These are phyloP conservation scores for Nomada lathburiana DNA, from an alignment of 2,888 invertebrate species.

Conservation along the genomic window DNA sequence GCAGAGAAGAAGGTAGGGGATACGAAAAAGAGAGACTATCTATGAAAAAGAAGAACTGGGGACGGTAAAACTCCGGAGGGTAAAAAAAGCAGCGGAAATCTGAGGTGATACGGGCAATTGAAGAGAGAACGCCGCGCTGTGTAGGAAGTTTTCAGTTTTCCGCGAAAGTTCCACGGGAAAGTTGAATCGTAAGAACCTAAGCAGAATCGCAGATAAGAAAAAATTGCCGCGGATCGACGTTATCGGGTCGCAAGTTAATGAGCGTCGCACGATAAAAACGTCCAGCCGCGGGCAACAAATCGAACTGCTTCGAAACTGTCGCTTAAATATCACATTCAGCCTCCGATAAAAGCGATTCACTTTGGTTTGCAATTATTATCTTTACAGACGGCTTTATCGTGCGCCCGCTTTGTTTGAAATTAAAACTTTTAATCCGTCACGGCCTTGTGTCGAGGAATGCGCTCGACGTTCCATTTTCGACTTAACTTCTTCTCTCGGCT, in stretches of 20 bases:
- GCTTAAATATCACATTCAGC: constrained; percentile 31
- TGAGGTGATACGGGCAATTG: constrained; percentile 60
- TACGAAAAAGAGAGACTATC: neutral
- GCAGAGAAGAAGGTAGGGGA: neutral
- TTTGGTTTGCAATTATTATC: neutral
- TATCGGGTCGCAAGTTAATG: constrained; percentile 70
- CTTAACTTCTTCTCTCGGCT: too few relatives aligned
- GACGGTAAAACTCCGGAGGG: constrained; percentile 11
- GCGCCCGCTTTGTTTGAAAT: neutral
- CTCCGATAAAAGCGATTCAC: neutral
- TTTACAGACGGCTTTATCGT: neutral
- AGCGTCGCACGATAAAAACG: constrained; percentile 67
- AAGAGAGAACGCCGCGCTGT: constrained; percentile 51
- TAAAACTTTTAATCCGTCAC: neutral
- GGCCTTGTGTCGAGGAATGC: neutral
- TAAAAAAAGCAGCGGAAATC: constrained; percentile 23
- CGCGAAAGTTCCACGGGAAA: constrained; percentile 63
- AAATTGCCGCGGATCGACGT: constrained; percentile 61
- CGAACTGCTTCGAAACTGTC: constrained; percentile 33
- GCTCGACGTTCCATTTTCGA: too few relatives aligned
- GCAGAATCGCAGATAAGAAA: constrained; percentile 51
- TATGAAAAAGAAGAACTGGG: constrained; percentile 11
- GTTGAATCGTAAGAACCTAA: constrained; percentile 64
- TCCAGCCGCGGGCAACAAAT: constrained; percentile 19
- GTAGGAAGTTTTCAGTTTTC: constrained; percentile 62